Base-by-base conservation (phyloP, 2,888 invertebrate species). In the Epistrophella euchroma region DNA sequence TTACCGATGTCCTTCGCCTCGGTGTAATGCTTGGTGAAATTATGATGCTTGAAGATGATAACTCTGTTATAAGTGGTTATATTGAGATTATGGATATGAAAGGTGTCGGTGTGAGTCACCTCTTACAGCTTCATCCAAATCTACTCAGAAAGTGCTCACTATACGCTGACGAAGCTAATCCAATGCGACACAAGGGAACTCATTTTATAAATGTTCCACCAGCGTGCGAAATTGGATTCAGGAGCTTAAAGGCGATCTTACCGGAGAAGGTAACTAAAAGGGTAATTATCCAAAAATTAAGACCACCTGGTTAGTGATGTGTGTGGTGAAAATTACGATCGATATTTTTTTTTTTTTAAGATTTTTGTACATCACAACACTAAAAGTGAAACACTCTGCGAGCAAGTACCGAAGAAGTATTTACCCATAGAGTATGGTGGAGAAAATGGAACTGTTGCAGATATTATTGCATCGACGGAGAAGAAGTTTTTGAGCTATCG, bases 401-500 rank as follows among this genome's bases (percentile, higher is more conserved):
- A 95, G 87, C 89, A 93, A 80, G 92, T 96, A 22, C 94, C 95
- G 0, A 93, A 93, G 88, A 93, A 94, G 4, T 92, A 94, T 56
- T 91, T 96, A 62, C 96, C 96, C 0, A 90, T 90, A 13, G 96
- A 96, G 89, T 96, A 95, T 89, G 96, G 96, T 13, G 96, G 96
- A 43, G 93, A 93, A 10, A 93, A 93, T 80, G 93, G 94, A 88
- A 92, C 93, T 45, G 90, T 94, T 64, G 55, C 60, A 0, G 43
- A 79, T 86, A 62, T 82, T 2, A 35, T 64, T 25, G 37, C 82
- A 2, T 15, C 28, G 13, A 88, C 78, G 50, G 84, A 83, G 17
- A 37, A 56, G 35, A 78, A 82, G 9, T 60, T 89, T 1, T 22
- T 77, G 0, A 71, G 37, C 2, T 75, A 87, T 37, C 68, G 70